These are phyloP conservation scores for Crossaster papposus DNA, from an alignment of 53 echinoderm and acorn worm species.

Conservation along the genomic window DNA sequence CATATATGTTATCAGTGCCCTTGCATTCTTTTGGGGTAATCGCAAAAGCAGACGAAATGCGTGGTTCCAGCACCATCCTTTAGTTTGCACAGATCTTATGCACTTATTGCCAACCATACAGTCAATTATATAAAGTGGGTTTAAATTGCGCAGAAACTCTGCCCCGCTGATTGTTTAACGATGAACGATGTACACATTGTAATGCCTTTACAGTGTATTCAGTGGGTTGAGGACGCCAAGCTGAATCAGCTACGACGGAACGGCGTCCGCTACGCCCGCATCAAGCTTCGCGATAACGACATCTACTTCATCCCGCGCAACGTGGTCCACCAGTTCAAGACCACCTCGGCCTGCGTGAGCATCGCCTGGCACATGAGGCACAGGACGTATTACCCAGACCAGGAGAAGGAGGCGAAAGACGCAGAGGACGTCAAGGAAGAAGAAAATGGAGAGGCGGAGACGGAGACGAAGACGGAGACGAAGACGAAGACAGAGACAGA, in stretches of 20 bases:
- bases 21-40: too few relatives aligned
- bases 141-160: not conserved
- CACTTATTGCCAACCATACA: too few relatives aligned
- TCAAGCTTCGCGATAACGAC: slow-evolving; percentile 91
- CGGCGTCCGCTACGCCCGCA: slow-evolving; percentile 87
- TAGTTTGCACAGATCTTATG: too few relatives aligned
- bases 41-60: too few relatives aligned
- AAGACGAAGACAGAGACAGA: slow-evolving; percentile 25
- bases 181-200: not conserved
- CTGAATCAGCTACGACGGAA: slow-evolving; percentile 90
- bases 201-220: slow-evolving; percentile 74
- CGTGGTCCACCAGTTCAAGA: slow-evolving; percentile 96
- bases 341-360: slow-evolving; percentile 87
- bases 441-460: slow-evolving; percentile 40
- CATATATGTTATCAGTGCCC: too few relatives aligned
- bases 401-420: slow-evolving; percentile 21
- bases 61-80: too few relatives aligned
- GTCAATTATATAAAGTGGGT: not conserved
- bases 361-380: slow-evolving; percentile 97
- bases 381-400: slow-evolving; percentile 82
- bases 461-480: slow-evolving; percentile 25
- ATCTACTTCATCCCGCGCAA: slow-evolving; percentile 99
- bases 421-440: slow-evolving; percentile 17
- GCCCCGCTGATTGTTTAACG: not conserved
- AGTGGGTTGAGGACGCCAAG: slow-evolving; percentile 98